phyloP scores from a whole-genome alignment of 2,888 invertebrate species.

The Neoscelio sp. region DNA sequence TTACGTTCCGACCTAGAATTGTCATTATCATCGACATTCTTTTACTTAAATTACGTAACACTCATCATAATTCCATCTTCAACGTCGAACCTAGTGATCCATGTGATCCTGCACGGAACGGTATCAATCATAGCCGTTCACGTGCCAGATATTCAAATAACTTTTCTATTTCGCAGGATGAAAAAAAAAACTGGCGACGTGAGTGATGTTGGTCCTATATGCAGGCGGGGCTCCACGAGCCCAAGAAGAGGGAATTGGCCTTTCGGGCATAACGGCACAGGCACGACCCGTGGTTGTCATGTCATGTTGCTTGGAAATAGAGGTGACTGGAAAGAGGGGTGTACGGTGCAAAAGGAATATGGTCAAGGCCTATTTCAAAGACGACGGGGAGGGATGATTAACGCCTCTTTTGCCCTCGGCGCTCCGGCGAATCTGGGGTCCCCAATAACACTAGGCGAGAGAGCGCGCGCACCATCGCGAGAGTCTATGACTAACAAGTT shows the following conservation, averaged over 20 bases:
- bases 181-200: not conserved
- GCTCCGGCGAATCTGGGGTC: conserved; percentile 59
- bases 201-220: conserved; percentile 50
- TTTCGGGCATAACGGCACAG: conserved; percentile 81
- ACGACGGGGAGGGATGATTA: conserved; percentile 69
- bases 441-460: conserved; percentile 56
- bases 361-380: conserved; percentile 66
- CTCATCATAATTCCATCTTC: too few species aligned
- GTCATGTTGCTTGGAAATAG: conserved; percentile 60
- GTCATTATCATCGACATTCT: too few species aligned
- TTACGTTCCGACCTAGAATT: too few species aligned
- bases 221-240: conserved; percentile 26
- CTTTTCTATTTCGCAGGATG: conserved; percentile 4
- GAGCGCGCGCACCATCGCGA: conserved; percentile 40
- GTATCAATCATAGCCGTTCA: conserved; percentile 13
- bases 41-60: too few species aligned
- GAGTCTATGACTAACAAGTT: conserved; percentile 82
- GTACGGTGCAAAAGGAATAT: conserved; percentile 64
- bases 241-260: conserved; percentile 69
- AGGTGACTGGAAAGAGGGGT: conserved; percentile 65
- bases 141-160: conserved; percentile 11
- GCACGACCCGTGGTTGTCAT: conserved; percentile 69
- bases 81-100: too few species aligned
- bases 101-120: too few species aligned
- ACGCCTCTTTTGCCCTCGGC: conserved; percentile 65